phyloP scores from a whole-genome alignment of 2,888 invertebrate genomes.

The Drosophila rubida region DNA sequence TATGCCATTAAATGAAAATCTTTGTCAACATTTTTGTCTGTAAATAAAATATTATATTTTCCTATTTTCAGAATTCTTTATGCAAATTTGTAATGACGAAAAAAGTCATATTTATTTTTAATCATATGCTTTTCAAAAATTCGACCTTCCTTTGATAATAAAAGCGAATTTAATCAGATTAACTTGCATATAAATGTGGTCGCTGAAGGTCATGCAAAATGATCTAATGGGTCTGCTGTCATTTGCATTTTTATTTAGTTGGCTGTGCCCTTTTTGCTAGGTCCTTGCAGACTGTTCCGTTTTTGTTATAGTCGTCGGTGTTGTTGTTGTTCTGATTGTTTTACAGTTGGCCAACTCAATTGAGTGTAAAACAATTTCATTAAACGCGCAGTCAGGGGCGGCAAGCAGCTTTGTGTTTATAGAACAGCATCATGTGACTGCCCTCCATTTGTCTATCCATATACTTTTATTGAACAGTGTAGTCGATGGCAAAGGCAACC shows the following conservation, averaged over 20 bases:
- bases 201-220: constrained; percentile 42
- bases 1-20: no score
- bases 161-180: neutral
- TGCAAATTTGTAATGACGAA: no score
- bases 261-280: constrained; percentile 19
- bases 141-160: no score
- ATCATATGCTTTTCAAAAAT: neutral
- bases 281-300: constrained; percentile 5
- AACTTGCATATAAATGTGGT: neutral
- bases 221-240: constrained; percentile 24
- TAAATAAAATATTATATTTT: no score
- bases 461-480: constrained; percentile 15
- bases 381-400: constrained; percentile 52
- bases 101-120: neutral
- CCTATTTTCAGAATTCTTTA: no score
- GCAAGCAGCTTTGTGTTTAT: constrained; percentile 13
- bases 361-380: constrained; percentile 82
- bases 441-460: constrained; percentile 28
- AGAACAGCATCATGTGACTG: constrained; percentile 13
- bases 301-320: no score
- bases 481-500: constrained; percentile 32
- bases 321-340: constrained; percentile 35
- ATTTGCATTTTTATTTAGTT: constrained; percentile 43
- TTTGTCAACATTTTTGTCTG: no score
- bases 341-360: constrained; percentile 78